phyloP scores from a whole-genome alignment of 2,797 vertebrate genomes.

The Pitangus sulphuratus region DNA sequence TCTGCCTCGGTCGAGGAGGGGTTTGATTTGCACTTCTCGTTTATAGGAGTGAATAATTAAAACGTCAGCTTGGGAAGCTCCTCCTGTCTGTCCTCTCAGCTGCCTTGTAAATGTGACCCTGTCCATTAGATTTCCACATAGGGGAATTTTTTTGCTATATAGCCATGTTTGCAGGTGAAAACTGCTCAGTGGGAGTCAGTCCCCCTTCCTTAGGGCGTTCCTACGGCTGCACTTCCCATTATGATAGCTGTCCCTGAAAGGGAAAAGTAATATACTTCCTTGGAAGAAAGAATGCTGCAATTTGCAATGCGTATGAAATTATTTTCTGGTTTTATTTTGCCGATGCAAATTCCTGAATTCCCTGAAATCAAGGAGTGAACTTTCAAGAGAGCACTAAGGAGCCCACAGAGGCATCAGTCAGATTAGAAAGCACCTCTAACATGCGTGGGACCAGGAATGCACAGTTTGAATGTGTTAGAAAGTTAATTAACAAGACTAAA shows the following conservation, averaged over 20 bases:
- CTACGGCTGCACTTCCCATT: background rate
- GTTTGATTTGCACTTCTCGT: background rate
- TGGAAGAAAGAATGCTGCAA: background rate
- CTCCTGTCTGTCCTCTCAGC: background rate
- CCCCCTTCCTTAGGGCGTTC: background rate
- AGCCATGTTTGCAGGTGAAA: background rate
- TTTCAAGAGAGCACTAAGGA: background rate
- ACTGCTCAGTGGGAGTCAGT: background rate
- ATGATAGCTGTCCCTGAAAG: background rate
- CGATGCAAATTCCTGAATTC: background rate
- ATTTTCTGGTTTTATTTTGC: background rate
- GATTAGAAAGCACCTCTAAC: background rate
- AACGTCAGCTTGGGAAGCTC: background rate
- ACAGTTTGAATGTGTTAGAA: background rate
- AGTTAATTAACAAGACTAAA: background rate
- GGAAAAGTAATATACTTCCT: background rate
- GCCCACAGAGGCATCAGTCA: background rate
- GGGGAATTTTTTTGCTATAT: background rate
- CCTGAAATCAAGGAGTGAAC: background rate
- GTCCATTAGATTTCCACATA: accelerated
- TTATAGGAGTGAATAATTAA: background rate
- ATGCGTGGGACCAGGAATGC: background rate
- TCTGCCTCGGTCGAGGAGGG: accelerated
- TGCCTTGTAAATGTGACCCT: background rate
- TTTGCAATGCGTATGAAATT: background rate